phyloP scores from a whole-genome alignment of 2,888 invertebrate species.

The Linnaemya tessellans region DNA sequence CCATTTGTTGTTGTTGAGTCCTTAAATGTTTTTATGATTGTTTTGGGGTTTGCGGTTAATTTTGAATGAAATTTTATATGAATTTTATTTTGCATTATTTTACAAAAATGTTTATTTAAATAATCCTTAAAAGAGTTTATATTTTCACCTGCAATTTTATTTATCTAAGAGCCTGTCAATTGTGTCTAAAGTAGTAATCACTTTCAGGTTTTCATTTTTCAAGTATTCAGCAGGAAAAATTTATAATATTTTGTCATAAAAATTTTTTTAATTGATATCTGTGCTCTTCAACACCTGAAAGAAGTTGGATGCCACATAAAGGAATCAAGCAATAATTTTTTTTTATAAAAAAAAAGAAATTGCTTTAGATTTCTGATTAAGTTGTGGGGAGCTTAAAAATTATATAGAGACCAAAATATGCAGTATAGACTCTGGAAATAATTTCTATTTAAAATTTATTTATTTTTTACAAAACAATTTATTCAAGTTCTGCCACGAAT shows the following conservation, averaged over 20 bases:
- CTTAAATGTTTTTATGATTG: slow-evolving; percentile 43
- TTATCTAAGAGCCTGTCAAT: not conserved
- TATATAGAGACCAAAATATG: too few species aligned
- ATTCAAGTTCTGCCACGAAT: too few species aligned
- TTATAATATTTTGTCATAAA: not conserved
- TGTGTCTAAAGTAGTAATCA: not conserved
- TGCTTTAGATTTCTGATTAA: too few species aligned
- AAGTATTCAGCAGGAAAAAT: not conserved
- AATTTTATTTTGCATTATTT: not conserved
- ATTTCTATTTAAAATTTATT: too few species aligned
- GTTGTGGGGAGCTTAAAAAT: too few species aligned
- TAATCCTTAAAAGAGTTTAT: slow-evolving; percentile 8
- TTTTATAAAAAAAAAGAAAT: too few species aligned
- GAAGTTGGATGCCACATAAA: too few species aligned
- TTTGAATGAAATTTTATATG: slow-evolving; percentile 11
- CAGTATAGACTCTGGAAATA: too few species aligned
- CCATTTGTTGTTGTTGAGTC: not conserved
- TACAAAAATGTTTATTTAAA: slow-evolving; percentile 8
- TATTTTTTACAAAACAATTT: too few species aligned
- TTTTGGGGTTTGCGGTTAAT: slow-evolving; percentile 1
- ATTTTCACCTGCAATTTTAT: not conserved
- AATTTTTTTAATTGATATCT: too few species aligned
- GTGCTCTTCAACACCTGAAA: too few species aligned
- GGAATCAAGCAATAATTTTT: too few species aligned
- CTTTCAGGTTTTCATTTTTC: not conserved